Base-by-base conservation (phyloP, 2,113 vertebrate species). In the Coptodon bakossiorum region DNA sequence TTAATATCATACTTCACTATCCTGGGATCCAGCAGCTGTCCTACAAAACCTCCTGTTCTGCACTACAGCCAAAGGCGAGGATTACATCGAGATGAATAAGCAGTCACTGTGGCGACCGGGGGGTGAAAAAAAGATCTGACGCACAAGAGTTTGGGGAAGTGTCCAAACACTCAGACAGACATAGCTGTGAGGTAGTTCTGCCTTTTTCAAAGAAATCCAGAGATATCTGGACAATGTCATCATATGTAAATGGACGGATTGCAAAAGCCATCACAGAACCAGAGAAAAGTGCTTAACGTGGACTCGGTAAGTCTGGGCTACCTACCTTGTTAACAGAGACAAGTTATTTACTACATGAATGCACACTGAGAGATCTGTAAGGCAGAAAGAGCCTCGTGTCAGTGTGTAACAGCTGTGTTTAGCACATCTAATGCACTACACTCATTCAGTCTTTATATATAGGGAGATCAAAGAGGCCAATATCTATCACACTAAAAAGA, bases 71-170 rank as follows among this genome's bases (percentile, higher is more conserved):
- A 88, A 79, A 76, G 80, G 89, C 87, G 36, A 84, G 90, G 91
- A 95, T 94, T 92, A 86, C 86, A 87, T 50, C 27, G 63, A 91
- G 81, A 92, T 92, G 84, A 94, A 93, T 86, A 93, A 90, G 85
- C 86, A 90, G 90, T 88, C 79, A 54, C 82, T 81, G 40, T 83
- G 84, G 90, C 24, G 57, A 92, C 88, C 9, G 31, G 86, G 38
- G 45, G 12, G 14, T 36, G 19, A 1, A 36, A 52, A 61, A 59
- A 57, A 40, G 48, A n/a, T 81, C 80, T 76, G 90, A 85, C n/a
- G 31, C 78, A 81, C 24, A 54, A 22, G n/a, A 73, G 34, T 80
- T 90, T 48, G 53, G 38, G 50, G 80, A 88, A 78, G 61, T 40
- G 79, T 38, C 78, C 52, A 88, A 54, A 90, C 52, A 43, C 34